phyloP scores from a whole-genome alignment of 2,113 vertebrate species.

The Erythrocercus mccallii region DNA sequence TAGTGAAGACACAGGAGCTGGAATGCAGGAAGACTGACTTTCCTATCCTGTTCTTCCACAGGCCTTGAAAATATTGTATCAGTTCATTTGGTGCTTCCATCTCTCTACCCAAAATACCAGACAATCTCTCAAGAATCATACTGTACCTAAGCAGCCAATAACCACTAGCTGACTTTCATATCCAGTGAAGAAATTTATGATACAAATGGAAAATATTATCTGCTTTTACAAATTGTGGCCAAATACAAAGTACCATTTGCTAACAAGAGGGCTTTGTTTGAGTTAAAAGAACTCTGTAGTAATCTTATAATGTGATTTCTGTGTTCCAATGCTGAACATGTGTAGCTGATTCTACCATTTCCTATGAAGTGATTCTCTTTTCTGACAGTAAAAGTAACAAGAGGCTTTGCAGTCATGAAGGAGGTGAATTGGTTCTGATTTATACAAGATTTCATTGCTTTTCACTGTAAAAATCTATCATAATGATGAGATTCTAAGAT shows the following conservation, averaged over 20 bases:
- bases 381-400: neutral
- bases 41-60: neutral
- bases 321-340: neutral
- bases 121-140: neutral
- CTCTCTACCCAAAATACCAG: neutral
- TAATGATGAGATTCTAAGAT: neutral
- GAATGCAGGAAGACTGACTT: neutral
- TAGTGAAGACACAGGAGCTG: neutral
- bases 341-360: constrained; percentile 18
- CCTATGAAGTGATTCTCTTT: neutral
- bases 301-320: constrained; percentile 31
- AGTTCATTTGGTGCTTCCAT: neutral
- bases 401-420: neutral
- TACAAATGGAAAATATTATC: constrained; percentile 21
- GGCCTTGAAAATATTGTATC: neutral
- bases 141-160: neutral
- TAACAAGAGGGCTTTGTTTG: constrained; percentile 26
- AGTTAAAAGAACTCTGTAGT: neutral
- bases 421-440: constrained; percentile 7
- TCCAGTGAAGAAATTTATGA: constrained; percentile 3
- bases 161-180: neutral
- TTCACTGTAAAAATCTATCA: neutral
- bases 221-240: neutral
- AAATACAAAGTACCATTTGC: neutral
- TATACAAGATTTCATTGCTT: neutral